phyloP scores from a whole-genome alignment of 1,140 invertebrate species.

The Cydia strobilella region DNA sequence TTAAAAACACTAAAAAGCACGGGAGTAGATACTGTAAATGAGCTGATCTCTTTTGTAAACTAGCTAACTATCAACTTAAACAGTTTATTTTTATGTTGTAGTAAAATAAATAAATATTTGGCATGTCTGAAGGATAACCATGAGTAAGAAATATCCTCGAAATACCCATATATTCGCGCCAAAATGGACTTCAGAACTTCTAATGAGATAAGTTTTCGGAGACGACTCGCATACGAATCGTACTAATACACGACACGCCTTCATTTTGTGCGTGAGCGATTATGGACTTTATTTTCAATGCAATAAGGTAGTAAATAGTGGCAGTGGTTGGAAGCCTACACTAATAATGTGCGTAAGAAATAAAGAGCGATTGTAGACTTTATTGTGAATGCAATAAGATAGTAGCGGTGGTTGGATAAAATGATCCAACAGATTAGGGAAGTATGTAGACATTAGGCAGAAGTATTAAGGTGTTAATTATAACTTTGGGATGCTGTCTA shows the following conservation, averaged over 20 bases:
- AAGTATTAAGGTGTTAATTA: background rate
- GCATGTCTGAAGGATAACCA: too few species aligned
- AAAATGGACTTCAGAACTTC: constrained; percentile 33
- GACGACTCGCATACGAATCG: constrained; percentile 42
- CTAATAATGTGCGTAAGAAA: background rate
- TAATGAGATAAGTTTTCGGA: constrained; percentile 48
- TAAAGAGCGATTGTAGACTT: background rate
- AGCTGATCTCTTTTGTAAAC: too few species aligned
- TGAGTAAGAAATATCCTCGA: background rate
- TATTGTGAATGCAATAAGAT: background rate
- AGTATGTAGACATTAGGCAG: background rate
- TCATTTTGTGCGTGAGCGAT: background rate
- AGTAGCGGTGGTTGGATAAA: background rate
- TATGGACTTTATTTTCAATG: background rate
- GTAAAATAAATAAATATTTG: too few species aligned
- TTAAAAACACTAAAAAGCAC: too few species aligned
- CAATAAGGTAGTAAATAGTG: background rate
- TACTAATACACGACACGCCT: constrained; percentile 9
- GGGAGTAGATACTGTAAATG: too few species aligned
- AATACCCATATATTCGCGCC: background rate
- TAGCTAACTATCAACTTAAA: too few species aligned
- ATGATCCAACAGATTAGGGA: background rate
- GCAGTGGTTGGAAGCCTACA: too few species aligned
- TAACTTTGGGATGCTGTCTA: background rate
- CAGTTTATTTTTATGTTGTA: too few species aligned